phyloP scores from a whole-genome alignment of 2,113 vertebrate genomes.

The Regulus satrapa region DNA sequence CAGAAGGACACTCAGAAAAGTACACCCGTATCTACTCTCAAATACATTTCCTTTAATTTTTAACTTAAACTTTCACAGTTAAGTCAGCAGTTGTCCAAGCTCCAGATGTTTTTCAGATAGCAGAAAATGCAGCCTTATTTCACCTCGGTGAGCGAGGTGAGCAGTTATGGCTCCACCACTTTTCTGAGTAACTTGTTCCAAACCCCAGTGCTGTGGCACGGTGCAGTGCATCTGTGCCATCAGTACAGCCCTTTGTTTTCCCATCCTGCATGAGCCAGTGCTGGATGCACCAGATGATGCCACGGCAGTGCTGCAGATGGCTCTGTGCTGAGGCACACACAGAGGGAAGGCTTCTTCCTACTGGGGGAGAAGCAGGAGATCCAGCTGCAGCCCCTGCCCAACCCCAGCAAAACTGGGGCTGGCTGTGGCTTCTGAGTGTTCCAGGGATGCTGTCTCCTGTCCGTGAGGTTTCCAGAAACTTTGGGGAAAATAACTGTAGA shows the following conservation, averaged over 20 bases:
- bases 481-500: not conserved
- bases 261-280: not conserved
- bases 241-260: not conserved
- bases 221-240: not conserved
- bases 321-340: not conserved
- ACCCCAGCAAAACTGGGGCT: rapidly evolving
- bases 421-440: rapidly evolving
- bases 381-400: not conserved
- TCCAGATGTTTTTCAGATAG: not conserved
- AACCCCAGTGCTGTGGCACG: not conserved
- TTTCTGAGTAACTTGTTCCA: not conserved
- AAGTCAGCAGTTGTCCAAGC: not conserved
- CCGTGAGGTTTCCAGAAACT: not conserved
- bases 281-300: not conserved
- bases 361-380: not conserved
- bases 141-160: not conserved
- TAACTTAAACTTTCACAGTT: not conserved
- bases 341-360: not conserved
- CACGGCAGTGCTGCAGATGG: not conserved
- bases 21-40: not conserved
- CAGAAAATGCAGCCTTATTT: not conserved
- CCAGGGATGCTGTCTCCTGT: not conserved
- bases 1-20: not conserved
- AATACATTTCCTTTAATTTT: not conserved
- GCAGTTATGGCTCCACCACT: rapidly evolving